Base-by-base conservation (phyloP, 2,888 invertebrate genomes). In the Dryobota labecula region DNA sequence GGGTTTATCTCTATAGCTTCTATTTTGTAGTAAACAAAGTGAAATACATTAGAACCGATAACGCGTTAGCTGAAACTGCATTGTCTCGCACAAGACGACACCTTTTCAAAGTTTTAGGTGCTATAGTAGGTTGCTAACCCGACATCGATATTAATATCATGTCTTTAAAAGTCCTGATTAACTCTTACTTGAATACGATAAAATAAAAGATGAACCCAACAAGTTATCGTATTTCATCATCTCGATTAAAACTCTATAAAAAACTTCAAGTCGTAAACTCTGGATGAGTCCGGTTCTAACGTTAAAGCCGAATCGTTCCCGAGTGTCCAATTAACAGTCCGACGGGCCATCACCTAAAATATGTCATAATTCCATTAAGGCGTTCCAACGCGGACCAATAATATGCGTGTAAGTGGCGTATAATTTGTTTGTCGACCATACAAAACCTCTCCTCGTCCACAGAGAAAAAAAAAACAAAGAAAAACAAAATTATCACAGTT, bases 401-500 rank as follows among this genome's bases (percentile, higher is more conserved):
- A 93, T 89, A 91, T 88, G 89, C 93, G 91, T 91, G 91, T 93
- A 94, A 95, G 90, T 86, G 90, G 89, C 93, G 90, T 92, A 92
- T 94, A 93, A 94, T 94, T 92, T 93, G 92, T 93, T 92, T 93
- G 92, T 92, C 91, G 90, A 93, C 92, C 89, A 78, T 89, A 91
- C 90, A 88, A 90, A 91, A 89, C 80, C 75, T 83, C 80, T 84
- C 82, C 84, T 82, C 78, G 84, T 80, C 83, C 85, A 85, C 84
- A 85, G 84, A 88, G 88, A 89, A 89, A 89, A 86, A 77, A 36
- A 80, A 80, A 82, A 70, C 78, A 87, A 86, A 81, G 71, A 80
- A 85, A 85, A 87, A 92, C 88, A 87, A 92, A 94, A 94, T 95
- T 93, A 94, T 94, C 95, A 95, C 94, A 93, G 92, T 94, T 94